Percentiles rank a stretch among this genome's conserved stretches.
Conservation (phyloP, 2,888 invertebrate genomes). For the Anarsia innoxiella region DNA sequence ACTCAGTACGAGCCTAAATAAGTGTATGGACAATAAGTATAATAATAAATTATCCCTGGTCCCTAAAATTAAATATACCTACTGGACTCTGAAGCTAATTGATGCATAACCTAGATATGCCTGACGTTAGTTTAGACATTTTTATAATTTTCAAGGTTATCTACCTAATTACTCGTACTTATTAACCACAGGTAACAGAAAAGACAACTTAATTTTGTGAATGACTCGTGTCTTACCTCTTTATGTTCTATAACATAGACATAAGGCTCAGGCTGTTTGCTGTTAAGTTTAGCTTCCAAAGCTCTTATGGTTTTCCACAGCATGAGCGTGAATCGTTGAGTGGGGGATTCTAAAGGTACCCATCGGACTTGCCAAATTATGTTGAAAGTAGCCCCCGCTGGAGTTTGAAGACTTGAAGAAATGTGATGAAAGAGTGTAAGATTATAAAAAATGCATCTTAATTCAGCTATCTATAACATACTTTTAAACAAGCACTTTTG, state of each 20-base stretch:
- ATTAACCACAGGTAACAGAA: too few relatives aligned
- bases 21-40: too few relatives aligned
- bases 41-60: too few relatives aligned
- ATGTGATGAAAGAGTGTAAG: not conserved
- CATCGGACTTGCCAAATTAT: slow-evolving; percentile 41
- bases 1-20: too few relatives aligned
- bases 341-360: slow-evolving; percentile 26
- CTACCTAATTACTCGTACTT: too few relatives aligned
- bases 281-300: slow-evolving; percentile 39
- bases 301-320: slow-evolving; percentile 39
- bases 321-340: slow-evolving; percentile 39
- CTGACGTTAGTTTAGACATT: too few relatives aligned
- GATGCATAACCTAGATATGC: too few relatives aligned
- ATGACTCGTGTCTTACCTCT: slow-evolving; percentile 36
- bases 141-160: too few relatives aligned
- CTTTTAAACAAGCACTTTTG: too few relatives aligned
- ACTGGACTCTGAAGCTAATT: too few relatives aligned
- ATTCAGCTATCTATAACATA: not conserved
- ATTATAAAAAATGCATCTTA: not conserved
- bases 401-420: slow-evolving; percentile 29
- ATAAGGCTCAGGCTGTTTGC: slow-evolving; percentile 33
- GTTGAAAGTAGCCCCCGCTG: slow-evolving; percentile 20
- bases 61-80: too few relatives aligned
- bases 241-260: slow-evolving; percentile 40
- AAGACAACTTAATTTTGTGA: too few relatives aligned